Conservation (phyloP, 2,888 invertebrate genomes). For the Leptopilina syphax region DNA sequence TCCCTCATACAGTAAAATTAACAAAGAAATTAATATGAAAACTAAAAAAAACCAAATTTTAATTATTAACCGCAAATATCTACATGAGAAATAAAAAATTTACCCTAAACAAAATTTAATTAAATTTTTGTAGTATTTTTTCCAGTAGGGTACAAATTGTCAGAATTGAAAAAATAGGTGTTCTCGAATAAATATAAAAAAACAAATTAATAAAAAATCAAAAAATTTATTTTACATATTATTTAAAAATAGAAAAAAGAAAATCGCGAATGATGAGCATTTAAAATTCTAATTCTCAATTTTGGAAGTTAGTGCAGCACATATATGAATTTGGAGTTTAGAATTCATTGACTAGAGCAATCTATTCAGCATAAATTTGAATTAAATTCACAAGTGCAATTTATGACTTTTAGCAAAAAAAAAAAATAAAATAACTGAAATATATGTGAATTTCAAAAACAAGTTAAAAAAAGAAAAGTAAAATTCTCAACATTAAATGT, state of each 20-base stretch:
- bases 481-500: slow-evolving; percentile 5
- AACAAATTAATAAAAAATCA: too few relatives aligned
- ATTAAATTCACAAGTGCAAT: slow-evolving; percentile 14
- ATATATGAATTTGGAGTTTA: neutral
- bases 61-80: too few relatives aligned
- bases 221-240: neutral
- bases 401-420: neutral
- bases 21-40: too few relatives aligned
- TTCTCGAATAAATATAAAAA: too few relatives aligned
- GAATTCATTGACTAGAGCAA: neutral
- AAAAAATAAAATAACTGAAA: neutral
- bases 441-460: neutral
- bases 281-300: slow-evolving; percentile 12
- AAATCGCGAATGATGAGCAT: neutral
- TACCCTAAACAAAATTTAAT: too few relatives aligned
- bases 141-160: too few relatives aligned
- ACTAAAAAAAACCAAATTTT: too few relatives aligned
- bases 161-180: too few relatives aligned
- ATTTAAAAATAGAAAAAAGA: neutral
- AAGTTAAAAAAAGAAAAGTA: neutral
- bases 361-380: neutral
- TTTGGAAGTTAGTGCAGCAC: neutral
- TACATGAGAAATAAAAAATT: too few relatives aligned
- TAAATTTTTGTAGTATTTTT: too few relatives aligned
- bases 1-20: neutral